A percentile compares a stretch with the other conserved stretches of the same genome.
These are phyloP conservation scores for Lophotis ruficrista DNA, from an alignment of 2,113 vertebrate genomes.

Conservation along the genomic window DNA sequence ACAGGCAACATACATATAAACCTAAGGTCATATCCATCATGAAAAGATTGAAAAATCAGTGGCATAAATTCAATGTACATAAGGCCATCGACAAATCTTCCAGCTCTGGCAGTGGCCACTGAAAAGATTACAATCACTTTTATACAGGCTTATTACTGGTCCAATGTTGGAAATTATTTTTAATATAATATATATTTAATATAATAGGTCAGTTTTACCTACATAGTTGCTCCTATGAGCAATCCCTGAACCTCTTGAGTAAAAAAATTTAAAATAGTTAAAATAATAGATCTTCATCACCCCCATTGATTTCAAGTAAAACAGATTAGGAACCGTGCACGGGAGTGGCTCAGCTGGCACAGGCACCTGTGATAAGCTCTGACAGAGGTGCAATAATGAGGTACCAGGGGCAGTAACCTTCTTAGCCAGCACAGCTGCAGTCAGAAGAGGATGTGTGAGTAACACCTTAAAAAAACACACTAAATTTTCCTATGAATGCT, in stretches of 20 bases:
- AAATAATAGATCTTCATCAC: background rate
- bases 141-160: background rate
- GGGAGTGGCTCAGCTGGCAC: background rate
- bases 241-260: background rate
- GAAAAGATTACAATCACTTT: background rate
- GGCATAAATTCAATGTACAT: background rate
- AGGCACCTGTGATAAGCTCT: background rate
- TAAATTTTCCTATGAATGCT: background rate
- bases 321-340: background rate
- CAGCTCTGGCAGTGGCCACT: background rate
- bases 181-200: too few relatives aligned
- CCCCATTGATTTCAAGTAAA: background rate
- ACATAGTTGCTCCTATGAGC: background rate
- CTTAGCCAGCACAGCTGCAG: background rate
- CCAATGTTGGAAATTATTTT: background rate
- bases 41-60: background rate
- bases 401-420: background rate
- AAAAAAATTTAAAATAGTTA: background rate
- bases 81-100: background rate
- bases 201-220: background rate
- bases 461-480: background rate
- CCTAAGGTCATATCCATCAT: background rate
- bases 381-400: background rate
- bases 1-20: background rate
- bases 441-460: background rate